Conservation (phyloP, 2,888 invertebrate genomes). For the Synergus gifuensis region DNA sequence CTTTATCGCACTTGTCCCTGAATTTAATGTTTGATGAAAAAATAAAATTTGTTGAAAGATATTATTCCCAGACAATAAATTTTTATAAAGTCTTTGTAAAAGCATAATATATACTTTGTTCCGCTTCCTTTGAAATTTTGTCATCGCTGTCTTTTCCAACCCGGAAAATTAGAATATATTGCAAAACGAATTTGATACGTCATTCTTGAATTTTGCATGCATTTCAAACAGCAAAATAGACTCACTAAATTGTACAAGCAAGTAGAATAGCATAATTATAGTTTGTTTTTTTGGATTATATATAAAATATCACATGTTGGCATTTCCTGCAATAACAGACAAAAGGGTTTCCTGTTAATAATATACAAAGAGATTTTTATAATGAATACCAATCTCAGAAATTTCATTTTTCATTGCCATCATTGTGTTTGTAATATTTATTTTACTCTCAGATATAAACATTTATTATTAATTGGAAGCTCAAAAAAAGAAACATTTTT, state of each 20-base stretch:
- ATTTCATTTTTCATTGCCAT: neutral
- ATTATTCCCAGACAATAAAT: neutral
- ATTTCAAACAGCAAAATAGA: neutral
- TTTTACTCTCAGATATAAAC: neutral
- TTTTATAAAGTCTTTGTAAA: neutral
- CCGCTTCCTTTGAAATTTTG: neutral
- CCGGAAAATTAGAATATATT: neutral
- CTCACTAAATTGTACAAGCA: neutral
- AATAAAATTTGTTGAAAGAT: neutral
- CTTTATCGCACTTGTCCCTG: neutral
- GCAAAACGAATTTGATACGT: neutral
- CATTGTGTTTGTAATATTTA: neutral
- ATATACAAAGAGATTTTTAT: neutral
- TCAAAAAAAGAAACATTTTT: too few relatives aligned
- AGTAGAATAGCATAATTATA: neutral
- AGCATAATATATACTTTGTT: neutral
- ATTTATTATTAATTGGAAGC: too few relatives aligned
- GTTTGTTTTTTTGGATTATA: neutral
- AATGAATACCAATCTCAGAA: neutral
- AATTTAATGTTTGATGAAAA: too few relatives aligned
- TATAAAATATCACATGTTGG: neutral
- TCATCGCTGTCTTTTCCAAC: neutral
- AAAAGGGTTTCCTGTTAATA: slow-evolving; percentile 11
- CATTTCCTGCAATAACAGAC: slow-evolving; percentile 2
- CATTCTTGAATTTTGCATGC: neutral